Conservation (phyloP, 1,140 invertebrate species). For the Cepaea nemoralis region DNA sequence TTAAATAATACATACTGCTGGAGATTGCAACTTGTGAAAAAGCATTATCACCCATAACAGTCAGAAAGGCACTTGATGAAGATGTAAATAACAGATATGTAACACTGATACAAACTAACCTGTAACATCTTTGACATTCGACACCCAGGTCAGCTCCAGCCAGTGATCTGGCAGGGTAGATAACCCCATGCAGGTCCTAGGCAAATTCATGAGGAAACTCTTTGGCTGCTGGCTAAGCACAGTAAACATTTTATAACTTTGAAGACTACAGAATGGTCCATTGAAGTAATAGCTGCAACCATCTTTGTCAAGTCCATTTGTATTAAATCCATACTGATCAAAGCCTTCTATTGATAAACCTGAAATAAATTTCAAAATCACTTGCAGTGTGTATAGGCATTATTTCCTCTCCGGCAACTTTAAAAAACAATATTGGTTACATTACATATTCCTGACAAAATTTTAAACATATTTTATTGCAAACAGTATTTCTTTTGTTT, state of each 20-base stretch:
- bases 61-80: not conserved
- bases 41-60: not conserved
- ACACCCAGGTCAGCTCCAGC: constrained; percentile 57
- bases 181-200: constrained; percentile 55
- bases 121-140: constrained; percentile 52
- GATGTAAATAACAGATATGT: not conserved
- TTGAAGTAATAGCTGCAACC: constrained; percentile 58
- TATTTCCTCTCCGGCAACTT: too few species aligned
- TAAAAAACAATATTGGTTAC: too few species aligned
- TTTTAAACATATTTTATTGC: too few species aligned
- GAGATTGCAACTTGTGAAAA: not conserved
- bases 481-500: too few species aligned
- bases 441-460: too few species aligned
- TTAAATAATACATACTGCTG: too few species aligned
- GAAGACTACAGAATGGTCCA: constrained; percentile 56
- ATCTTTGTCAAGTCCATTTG: constrained; percentile 53
- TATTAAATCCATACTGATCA: constrained; percentile 58
- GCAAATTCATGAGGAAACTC: constrained; percentile 53
- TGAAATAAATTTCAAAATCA: constrained; percentile 3
- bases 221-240: constrained; percentile 53
- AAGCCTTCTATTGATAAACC: constrained; percentile 53
- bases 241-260: constrained; percentile 51
- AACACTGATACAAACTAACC: constrained; percentile 42
- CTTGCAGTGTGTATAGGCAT: too few species aligned
- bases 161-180: constrained; percentile 51